These are phyloP conservation scores for Drosophila bipectinata DNA, from an alignment of 1,140 invertebrate genomes.

Conservation along the genomic window DNA sequence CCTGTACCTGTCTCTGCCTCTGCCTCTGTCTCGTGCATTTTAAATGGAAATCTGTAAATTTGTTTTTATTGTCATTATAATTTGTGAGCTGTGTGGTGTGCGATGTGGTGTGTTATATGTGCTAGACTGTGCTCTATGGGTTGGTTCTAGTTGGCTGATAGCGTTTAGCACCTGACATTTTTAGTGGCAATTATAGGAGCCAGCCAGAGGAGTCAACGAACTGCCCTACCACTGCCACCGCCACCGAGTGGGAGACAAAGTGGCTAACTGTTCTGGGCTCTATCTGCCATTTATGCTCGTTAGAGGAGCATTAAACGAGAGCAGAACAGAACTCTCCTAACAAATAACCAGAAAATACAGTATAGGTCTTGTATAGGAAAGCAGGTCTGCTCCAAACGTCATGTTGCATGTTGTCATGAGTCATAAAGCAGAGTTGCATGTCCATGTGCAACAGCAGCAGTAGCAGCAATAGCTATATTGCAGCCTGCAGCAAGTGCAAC, in stretches of 20 bases:
- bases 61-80: slow-evolving; percentile 82
- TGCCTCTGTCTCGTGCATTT: slow-evolving; percentile 33
- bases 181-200: slow-evolving; percentile 78
- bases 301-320: slow-evolving; percentile 43
- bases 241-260: slow-evolving; percentile 45
- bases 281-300: slow-evolving; percentile 45
- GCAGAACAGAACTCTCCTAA: background rate
- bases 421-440: slow-evolving; percentile 81
- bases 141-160: slow-evolving; percentile 80
- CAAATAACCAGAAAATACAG: slow-evolving; percentile 6
- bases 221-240: slow-evolving; percentile 57
- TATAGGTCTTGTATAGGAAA: slow-evolving; percentile 7
- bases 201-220: slow-evolving; percentile 68
- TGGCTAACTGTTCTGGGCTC: slow-evolving; percentile 47
- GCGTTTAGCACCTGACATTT: slow-evolving; percentile 81
- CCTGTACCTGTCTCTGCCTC: background rate
- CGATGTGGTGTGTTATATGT: slow-evolving; percentile 13
- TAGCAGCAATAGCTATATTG: slow-evolving; percentile 19
- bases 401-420: slow-evolving; percentile 81
- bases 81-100: slow-evolving; percentile 39
- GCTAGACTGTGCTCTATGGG: slow-evolving; percentile 8
- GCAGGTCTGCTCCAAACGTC: slow-evolving; percentile 38
- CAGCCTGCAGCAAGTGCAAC: slow-evolving; percentile 26
- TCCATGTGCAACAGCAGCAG: slow-evolving; percentile 39
- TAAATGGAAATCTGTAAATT: slow-evolving; percentile 80